Evolutionary conservation across 1,140 invertebrate genomes (phyloP), one percentile per base, ranked within the genome.

Genomic region (Zaprionus africanus): DNA sequence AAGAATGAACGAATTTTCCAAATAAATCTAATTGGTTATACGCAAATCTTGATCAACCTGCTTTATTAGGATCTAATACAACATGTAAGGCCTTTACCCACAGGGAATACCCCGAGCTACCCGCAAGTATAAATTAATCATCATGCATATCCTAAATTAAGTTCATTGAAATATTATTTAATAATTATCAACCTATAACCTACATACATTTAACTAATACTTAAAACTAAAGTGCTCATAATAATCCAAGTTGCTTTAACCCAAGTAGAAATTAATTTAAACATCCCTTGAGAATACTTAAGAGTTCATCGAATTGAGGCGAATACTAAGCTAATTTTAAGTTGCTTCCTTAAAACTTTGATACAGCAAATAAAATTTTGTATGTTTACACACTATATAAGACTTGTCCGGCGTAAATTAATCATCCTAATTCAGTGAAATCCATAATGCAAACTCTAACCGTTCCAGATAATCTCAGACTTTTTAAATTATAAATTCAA

Each of bases 141-240:
- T 68, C 22, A 68, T 59, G 65, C 65, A 68, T 68, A 68, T 68
- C 65, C 54, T 68, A 68, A 26, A 59, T 68, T 59, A 51, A 68
- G 43, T 57, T 66, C n/a, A 57, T 58, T 58, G 36, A 54, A 15
- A 57, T 31, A 66, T 58, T 58, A 41, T 66, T 58, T 66, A 56
- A 65, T 43, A 38, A 28, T 56, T 41, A 12, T 6, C 4, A 26
- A 12, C n/a, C n/a, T 17, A 36, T 65, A 43, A 57, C 36, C 51
- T 24, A 24, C 53, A 56, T 56, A 28, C 41, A 46, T 38, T 19
- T 34, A 19, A 7, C 15, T 31, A 26, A 34, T 66, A 36, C 11
- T 49, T 46, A 66, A 34, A 34, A 41, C 64, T 15, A 31, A 58
- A 15, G 11, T 58, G 38, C 22, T 65, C 38, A 26, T 66, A 56